Evolutionary conservation across 2,797 vertebrate species (phyloP).

Genomic region (Gobionotothen gibberifrons): DNA sequence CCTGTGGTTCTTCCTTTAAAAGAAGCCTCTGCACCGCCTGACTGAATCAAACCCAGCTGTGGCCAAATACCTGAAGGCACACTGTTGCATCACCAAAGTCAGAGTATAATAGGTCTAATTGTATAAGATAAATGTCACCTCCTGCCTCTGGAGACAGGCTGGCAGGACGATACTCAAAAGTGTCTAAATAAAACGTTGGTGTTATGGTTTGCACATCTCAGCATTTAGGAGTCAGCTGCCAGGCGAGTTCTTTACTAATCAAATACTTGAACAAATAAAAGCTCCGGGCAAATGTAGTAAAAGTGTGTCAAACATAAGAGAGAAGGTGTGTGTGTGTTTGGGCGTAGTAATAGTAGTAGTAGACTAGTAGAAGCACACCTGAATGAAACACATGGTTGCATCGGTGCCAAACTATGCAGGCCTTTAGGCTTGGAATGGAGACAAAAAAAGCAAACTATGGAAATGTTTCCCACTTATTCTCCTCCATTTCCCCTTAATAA

Average conservation of each 20-base stretch:
- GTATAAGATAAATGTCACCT: constrained; percentile 26
- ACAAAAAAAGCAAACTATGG: not conserved
- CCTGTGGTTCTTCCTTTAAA: constrained; percentile 30
- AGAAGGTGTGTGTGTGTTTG: not conserved
- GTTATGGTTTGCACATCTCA: constrained; percentile 1
- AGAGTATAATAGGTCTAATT: constrained; percentile 17
- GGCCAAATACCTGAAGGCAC: constrained; percentile 32
- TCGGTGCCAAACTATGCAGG: constrained; percentile 38
- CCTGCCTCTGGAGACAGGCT: not conserved
- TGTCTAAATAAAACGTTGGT: not conserved
- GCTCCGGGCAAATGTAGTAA: not conserved
- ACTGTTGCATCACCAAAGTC: not conserved
- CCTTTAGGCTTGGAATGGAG: not conserved
- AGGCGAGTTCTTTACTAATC: not conserved
- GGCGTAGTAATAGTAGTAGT: not conserved
- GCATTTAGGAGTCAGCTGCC: not conserved
- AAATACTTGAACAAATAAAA: constrained; percentile 19
- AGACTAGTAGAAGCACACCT: constrained; percentile 36
- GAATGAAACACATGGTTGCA: constrained; percentile 53
- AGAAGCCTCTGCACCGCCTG: constrained; percentile 27
- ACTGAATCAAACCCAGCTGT: constrained; percentile 47
- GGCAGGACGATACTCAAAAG: not conserved
- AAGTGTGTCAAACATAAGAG: constrained; percentile 9
- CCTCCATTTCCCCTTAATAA: not conserved
- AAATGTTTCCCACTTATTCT: not conserved